Conservation (phyloP, 2,888 invertebrate genomes). For the Rhagium mordax region DNA sequence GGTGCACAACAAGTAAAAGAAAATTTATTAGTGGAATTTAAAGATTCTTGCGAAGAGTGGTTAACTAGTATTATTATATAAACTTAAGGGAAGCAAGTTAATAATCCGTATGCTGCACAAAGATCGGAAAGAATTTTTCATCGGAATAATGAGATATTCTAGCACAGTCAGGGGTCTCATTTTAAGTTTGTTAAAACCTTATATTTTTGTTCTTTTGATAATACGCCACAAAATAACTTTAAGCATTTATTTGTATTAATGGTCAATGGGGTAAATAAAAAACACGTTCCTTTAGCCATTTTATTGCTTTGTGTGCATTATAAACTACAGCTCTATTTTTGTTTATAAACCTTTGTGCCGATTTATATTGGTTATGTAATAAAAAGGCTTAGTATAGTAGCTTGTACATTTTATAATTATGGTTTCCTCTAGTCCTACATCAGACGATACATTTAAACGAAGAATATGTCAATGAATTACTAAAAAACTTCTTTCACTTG, state of each 20-base stretch:
- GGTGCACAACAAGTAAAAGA: conserved; percentile 24
- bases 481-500: too few relatives aligned
- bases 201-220: too few relatives aligned
- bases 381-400: neutral
- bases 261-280: conserved; percentile 2
- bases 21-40: conserved; percentile 20
- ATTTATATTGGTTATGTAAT: conserved; percentile 10
- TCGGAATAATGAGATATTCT: neutral
- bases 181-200: neutral
- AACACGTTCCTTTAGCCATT: neutral
- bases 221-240: too few relatives aligned
- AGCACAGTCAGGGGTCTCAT: neutral
- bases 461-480: too few relatives aligned
- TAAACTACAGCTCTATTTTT: neutral
- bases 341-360: conserved; percentile 4
- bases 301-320: conserved; percentile 5
- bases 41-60: conserved; percentile 33
- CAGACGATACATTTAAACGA: neutral
- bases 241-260: conserved; percentile 10
- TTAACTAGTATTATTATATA: conserved; percentile 25
- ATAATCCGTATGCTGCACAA: neutral
- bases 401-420: neutral
- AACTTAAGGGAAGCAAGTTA: neutral
- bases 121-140: neutral
- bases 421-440: neutral